Conservation (phyloP, 2,888 invertebrate genomes). For the Pristionchus arcanus region DNA sequence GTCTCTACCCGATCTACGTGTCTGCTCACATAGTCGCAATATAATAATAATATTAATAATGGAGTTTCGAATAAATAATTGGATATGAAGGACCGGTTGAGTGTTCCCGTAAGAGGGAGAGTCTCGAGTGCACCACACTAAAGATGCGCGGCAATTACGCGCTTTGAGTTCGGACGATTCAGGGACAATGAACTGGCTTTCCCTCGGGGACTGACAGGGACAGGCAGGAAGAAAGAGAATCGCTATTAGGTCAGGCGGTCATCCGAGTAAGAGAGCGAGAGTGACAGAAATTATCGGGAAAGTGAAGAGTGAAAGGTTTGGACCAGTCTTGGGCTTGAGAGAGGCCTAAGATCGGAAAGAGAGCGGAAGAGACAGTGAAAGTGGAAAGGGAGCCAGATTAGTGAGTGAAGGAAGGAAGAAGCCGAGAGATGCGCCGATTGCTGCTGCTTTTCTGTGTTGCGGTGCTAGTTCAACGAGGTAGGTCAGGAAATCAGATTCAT, state of each 20-base stretch:
- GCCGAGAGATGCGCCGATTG: neutral
- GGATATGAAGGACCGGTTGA: neutral
- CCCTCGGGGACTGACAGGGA: neutral
- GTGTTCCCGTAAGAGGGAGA: slow-evolving; percentile 8
- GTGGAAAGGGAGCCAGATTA: slow-evolving; percentile 24
- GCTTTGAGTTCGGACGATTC: neutral
- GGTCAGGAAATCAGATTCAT: neutral
- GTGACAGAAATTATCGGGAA: slow-evolving; percentile 35
- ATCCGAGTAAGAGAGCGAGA: slow-evolving; percentile 49
- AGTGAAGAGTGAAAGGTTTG: slow-evolving; percentile 42
- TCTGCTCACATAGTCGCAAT: slow-evolving; percentile 22
- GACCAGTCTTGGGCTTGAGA: slow-evolving; percentile 30
- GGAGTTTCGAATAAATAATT: slow-evolving; percentile 10
- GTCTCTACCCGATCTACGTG: neutral
- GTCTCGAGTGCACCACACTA: slow-evolving; percentile 12
- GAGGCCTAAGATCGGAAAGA: slow-evolving; percentile 38
- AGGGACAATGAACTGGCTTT: neutral
- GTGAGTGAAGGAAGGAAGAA: slow-evolving; percentile 29
- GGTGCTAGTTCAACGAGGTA: slow-evolving; percentile 8
- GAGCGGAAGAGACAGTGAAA: slow-evolving; percentile 4
- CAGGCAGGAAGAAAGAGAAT: neutral
- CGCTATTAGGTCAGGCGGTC: slow-evolving; percentile 50
- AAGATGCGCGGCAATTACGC: slow-evolving; percentile 45
- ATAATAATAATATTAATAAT: neutral
- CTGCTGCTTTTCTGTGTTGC: neutral